phyloP scores from a whole-genome alignment of 2,888 invertebrate species.

The Caenorhabditis plicata region DNA sequence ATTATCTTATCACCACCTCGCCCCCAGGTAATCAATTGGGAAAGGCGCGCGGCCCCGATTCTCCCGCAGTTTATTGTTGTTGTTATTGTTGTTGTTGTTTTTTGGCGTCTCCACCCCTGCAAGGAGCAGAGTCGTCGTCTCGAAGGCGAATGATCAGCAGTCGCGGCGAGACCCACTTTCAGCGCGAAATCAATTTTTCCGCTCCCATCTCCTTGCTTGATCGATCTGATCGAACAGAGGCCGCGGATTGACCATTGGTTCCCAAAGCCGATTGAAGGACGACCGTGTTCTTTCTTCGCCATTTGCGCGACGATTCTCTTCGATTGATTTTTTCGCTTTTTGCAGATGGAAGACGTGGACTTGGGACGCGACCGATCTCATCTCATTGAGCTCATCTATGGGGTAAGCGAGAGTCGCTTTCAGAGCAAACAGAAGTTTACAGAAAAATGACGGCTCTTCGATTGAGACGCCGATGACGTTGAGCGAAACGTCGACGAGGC shows the following conservation, averaged over 20 bases:
- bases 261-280: constrained; percentile 4
- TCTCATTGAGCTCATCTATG: constrained; percentile 48
- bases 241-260: constrained; percentile 32
- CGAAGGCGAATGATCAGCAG: no score
- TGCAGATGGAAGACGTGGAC: constrained; percentile 48
- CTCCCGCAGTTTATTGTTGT: no score
- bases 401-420: constrained; percentile 17
- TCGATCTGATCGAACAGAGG: constrained; percentile 36
- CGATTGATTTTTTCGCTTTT: background rate
- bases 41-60: no score
- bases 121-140: no score
- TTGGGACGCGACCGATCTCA: constrained; percentile 45
- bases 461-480: constrained; percentile 1
- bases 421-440: background rate
- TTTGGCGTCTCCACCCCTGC: no score
- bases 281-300: constrained; percentile 2
- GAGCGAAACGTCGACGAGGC: background rate
- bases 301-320: background rate
- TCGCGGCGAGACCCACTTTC: no score
- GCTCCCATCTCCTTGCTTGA: no score
- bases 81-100: no score
- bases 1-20: no score
- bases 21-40: no score
- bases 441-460: constrained; percentile 2
- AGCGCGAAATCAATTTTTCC: no score